phyloP scores from a whole-genome alignment of 64 coral and sea anemone genomes.

The Actinia equina region DNA sequence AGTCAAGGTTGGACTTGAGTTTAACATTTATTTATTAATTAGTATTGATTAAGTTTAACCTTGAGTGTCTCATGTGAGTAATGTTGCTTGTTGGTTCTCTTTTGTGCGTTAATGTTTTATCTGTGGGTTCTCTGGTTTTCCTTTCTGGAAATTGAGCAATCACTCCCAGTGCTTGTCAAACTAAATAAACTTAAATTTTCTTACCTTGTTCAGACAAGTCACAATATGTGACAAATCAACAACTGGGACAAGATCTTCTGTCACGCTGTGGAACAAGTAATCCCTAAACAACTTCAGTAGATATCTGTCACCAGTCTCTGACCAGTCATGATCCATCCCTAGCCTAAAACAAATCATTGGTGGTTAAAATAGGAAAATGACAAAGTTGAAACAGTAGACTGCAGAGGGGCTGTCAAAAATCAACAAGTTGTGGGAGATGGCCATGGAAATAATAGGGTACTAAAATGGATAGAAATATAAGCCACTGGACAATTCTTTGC shows the following conservation, averaged over 20 bases:
- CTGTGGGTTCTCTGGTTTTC: no score
- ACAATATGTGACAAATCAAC: conserved; percentile 87
- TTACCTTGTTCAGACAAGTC: conserved; percentile 88
- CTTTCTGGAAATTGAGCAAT: no score
- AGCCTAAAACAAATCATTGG: conserved; percentile 46
- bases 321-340: conserved; percentile 92
- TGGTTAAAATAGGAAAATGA: not conserved
- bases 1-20: no score
- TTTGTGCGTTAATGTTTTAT: no score
- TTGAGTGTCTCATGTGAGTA: no score
- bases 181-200: not conserved
- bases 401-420: no score
- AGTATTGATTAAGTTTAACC: no score
- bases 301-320: conserved; percentile 93
- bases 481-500: not conserved
- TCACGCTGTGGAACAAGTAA: conserved; percentile 85
- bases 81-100: no score
- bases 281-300: conserved; percentile 91
- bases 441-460: no score
- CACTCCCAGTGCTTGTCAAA: not conserved
- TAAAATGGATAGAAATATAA: no score
- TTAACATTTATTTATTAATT: no score
- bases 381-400: not conserved
- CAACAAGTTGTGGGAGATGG: no score
- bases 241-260: conserved; percentile 60